A percentile compares a stretch with the other conserved stretches of the same genome.
Evolutionary conservation across 2,888 invertebrate genomes (phyloP).

Genomic region (Dromius quadrimaculatus): DNA sequence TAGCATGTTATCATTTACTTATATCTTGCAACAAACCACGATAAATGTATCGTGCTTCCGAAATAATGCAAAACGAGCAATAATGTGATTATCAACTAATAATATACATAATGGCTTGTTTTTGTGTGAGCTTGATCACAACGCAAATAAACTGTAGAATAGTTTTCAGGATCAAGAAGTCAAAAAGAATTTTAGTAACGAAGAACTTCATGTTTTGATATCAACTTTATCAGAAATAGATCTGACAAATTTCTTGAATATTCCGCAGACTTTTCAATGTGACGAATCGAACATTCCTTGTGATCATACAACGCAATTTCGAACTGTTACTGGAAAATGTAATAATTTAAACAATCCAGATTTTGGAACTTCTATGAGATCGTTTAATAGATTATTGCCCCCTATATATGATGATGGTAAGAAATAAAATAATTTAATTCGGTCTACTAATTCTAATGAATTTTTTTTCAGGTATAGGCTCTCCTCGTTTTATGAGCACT

Average conservation of each 20-base stretch:
- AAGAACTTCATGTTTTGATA: constrained; percentile 64
- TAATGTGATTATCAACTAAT: too few species aligned
- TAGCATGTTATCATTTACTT: too few species aligned
- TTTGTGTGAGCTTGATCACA: too few species aligned
- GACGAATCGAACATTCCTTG: constrained; percentile 63
- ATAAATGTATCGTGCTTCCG: too few species aligned
- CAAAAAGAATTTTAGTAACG: constrained; percentile 17
- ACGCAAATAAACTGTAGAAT: too few species aligned
- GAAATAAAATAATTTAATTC: neutral
- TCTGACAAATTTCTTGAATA: constrained; percentile 63
- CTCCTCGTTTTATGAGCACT: constrained; percentile 63
- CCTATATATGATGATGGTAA: constrained; percentile 73
- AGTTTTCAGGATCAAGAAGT: constrained; percentile 52
- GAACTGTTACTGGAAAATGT: constrained; percentile 80
- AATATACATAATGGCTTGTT: too few species aligned
- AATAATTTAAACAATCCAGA: constrained; percentile 76
- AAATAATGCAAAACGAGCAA: too few species aligned
- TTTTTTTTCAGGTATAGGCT: constrained; percentile 62
- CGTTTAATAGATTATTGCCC: constrained; percentile 72
- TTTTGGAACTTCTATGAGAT: constrained; percentile 77
- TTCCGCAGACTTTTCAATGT: constrained; percentile 65
- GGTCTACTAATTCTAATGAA: too few species aligned
- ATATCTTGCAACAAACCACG: too few species aligned
- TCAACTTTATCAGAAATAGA: constrained; percentile 66
- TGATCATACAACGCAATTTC: constrained; percentile 71